Evolutionary conservation across 2,113 vertebrate genomes (phyloP).

Genomic region (Silurus meridionalis): DNA sequence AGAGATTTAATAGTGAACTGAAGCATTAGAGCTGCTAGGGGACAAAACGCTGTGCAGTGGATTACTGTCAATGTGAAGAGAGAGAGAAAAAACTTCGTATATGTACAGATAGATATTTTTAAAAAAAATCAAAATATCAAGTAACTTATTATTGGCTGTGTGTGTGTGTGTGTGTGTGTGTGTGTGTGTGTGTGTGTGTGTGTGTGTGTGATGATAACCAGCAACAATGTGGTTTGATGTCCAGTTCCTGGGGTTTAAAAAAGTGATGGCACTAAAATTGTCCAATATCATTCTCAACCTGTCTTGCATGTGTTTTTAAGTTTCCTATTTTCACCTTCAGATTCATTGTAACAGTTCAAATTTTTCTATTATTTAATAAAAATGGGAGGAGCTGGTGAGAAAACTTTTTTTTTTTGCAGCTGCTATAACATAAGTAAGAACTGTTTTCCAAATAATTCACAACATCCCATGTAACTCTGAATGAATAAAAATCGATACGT

Average conservation of each 20-base stretch:
- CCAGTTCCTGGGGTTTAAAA: too few relatives aligned
- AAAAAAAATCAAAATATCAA: slow-evolving; percentile 53
- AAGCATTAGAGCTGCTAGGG: slow-evolving; percentile 62
- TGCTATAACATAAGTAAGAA: neutral
- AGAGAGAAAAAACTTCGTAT: slow-evolving; percentile 61
- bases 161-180: too few relatives aligned
- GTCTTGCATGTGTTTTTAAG: too few relatives aligned
- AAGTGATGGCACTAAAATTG: too few relatives aligned
- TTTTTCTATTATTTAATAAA: too few relatives aligned
- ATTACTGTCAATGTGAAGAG: slow-evolving; percentile 67
- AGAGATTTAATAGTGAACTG: slow-evolving; percentile 71
- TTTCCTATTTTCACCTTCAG: too few relatives aligned
- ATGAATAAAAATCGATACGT: neutral
- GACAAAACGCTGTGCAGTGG: slow-evolving; percentile 70
- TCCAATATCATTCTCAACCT: too few relatives aligned
- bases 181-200: too few relatives aligned
- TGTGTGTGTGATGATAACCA: too few relatives aligned
- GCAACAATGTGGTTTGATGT: too few relatives aligned
- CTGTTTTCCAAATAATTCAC: neutral
- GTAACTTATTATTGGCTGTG: too few relatives aligned
- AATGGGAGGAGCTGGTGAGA: neutral
- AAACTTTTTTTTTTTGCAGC: neutral
- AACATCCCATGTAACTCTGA: neutral
- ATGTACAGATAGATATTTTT: slow-evolving; percentile 73
- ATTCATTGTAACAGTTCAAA: too few relatives aligned